Evolutionary conservation across 2,888 invertebrate species (phyloP).

Genomic region (Drosophila nr. medialis): DNA sequence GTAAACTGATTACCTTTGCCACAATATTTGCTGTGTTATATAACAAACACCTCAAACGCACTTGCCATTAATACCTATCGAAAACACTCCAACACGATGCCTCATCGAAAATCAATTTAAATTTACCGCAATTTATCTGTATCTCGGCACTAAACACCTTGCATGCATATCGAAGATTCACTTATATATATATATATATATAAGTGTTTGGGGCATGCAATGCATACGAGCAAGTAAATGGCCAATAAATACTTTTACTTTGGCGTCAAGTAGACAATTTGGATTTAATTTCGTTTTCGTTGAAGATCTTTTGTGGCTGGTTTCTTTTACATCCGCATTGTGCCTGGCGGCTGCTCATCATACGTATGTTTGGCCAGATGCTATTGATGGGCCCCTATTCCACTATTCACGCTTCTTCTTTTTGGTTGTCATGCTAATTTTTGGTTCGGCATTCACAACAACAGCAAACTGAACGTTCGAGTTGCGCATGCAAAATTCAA

Average conservation of each 20-base stretch:
- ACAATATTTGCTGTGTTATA: constrained; percentile 15
- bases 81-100: constrained; percentile 40
- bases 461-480: constrained; percentile 11
- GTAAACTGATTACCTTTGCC: constrained; percentile 21
- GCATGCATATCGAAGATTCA: constrained; percentile 54
- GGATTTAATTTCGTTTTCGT: constrained; percentile 38
- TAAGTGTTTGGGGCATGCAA: constrained; percentile 29
- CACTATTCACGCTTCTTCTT: constrained; percentile 36
- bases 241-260: constrained; percentile 39
- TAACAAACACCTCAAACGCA: constrained; percentile 24
- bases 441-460: constrained; percentile 19
- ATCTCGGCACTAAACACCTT: constrained; percentile 28
- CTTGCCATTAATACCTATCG: constrained; percentile 44
- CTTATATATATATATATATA: background rate
- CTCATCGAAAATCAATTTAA: constrained; percentile 29
- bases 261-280: constrained; percentile 12
- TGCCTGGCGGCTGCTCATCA: constrained; percentile 16
- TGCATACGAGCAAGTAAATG: constrained; percentile 28
- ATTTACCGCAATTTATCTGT: constrained; percentile 19
- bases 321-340: constrained; percentile 51
- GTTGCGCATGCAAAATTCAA: constrained; percentile 63
- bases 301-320: constrained; percentile 19
- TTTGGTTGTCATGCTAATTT: constrained; percentile 64
- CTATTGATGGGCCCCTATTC: constrained; percentile 37
- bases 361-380: constrained; percentile 31